Evolutionary conservation across 2,113 vertebrate genomes (phyloP).

Genomic region (Notarius quadriscutis): DNA sequence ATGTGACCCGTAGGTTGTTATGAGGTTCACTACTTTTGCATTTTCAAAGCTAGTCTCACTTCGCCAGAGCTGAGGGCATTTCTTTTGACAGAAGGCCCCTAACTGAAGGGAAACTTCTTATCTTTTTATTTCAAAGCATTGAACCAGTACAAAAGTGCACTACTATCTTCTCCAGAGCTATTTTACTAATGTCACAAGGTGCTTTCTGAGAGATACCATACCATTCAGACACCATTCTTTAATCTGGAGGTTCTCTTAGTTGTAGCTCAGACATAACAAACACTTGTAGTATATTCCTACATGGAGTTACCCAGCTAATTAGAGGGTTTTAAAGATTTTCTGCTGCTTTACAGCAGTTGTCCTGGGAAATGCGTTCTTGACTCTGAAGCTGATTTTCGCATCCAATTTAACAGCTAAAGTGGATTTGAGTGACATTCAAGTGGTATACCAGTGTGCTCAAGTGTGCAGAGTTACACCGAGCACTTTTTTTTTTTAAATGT

Average conservation of each 20-base stretch:
- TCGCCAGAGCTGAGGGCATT: background rate
- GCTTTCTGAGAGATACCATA: slow-evolving; percentile 15
- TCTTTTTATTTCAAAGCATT: slow-evolving; percentile 24
- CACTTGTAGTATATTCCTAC: background rate
- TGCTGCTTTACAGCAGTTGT: background rate
- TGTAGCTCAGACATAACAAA: slow-evolving; percentile 23
- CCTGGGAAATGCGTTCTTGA: slow-evolving; percentile 5
- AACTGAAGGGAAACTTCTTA: slow-evolving; percentile 6
- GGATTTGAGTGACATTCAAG: slow-evolving; percentile 7
- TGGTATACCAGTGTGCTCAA: background rate
- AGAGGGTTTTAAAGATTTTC: slow-evolving; percentile 11
- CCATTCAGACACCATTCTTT: background rate
- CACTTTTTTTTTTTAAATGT: background rate
- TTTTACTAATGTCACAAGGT: slow-evolving; percentile 27
- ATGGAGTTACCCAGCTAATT: slow-evolving; percentile 39
- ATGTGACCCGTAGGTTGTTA: slow-evolving; percentile 18
- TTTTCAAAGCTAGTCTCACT: slow-evolving; percentile 16
- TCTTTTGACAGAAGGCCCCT: slow-evolving; percentile 8
- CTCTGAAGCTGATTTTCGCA: slow-evolving; percentile 19
- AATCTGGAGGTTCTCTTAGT: slow-evolving; percentile 2
- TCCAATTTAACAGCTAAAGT: slow-evolving; percentile 27
- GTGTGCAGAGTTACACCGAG: background rate
- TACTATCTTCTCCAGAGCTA: background rate
- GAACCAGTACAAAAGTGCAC: slow-evolving; percentile 41
- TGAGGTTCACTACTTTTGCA: background rate